Base-by-base conservation (phyloP, 2,888 invertebrate genomes). In the Apoda limacodes region DNA sequence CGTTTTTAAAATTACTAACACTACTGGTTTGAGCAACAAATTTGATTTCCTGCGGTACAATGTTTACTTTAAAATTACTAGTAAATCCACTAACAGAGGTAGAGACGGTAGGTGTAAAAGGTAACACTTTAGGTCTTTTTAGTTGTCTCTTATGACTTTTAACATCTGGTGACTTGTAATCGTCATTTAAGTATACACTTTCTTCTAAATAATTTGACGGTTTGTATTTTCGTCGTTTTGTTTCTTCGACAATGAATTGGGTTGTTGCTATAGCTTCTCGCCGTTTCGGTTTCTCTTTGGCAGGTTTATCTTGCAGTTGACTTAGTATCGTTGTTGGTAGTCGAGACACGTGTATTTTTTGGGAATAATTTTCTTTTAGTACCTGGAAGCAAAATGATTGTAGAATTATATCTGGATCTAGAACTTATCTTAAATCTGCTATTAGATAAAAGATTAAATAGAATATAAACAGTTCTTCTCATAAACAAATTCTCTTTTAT, bases 201-300 rank as follows among this genome's bases (percentile, higher is more conserved):
- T 78, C 65, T 60, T 80, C 80, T 35, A 80, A 55, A 45, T 67
- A 78, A 31, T 60, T 57, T 4, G 78, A 78, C 2, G 78, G 78
- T 43, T 72, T 76, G 32, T 52, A 67, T 42, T 51, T 66, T 21
- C 56, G 55, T 36, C 43, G 55, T 31, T 40, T 58, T 2, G 55
- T 42, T 43, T 65, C 53, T 58, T 71, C 63, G 0, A 80, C 70
- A 22, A 48, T 14, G 40, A 80, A 80, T n/a, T 55, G 39, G 10
- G 68, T 54, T 11, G 80, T 80, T 3, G 80, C 57, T 40, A 67
- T 46, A 3, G 58, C 40, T 39, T 48, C 52, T 1, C 43, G 17
- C 37, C 54, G 60, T 37, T 55, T 60, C 19, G 34, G 28, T 28
- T 34, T 22, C 17, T 43, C 39, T 34, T 44, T 51, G 19, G 40